These are phyloP conservation scores for Typhlomys cinereus DNA, from an alignment of 2,113 vertebrate species.

Conservation along the genomic window DNA sequence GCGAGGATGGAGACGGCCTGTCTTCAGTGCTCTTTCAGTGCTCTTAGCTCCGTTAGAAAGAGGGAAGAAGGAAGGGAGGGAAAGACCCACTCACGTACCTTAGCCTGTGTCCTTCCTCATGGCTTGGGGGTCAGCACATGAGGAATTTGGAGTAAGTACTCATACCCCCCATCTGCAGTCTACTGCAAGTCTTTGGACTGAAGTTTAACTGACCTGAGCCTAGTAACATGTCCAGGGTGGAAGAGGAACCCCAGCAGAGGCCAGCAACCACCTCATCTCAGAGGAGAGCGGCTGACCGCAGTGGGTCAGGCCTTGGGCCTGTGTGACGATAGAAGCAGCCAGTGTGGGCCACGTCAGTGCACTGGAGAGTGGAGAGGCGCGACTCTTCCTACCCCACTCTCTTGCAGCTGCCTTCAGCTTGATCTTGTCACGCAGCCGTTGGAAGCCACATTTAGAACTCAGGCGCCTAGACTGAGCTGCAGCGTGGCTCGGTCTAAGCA, in stretches of 20 bases:
- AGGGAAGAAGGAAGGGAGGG: not conserved
- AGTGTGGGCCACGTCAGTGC: no score
- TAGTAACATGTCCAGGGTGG: not conserved
- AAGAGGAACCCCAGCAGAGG: no score
- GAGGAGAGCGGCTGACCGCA: no score
- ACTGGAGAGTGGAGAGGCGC: no score
- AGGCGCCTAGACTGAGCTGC: not conserved
- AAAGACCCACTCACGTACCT: accelerated
- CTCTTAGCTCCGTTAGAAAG: accelerated
- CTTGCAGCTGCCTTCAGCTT: not conserved
- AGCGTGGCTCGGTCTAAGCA: not conserved
- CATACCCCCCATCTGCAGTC: not conserved
- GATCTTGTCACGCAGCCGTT: not conserved
- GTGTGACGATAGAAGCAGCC: no score
- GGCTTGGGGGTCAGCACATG: not conserved
- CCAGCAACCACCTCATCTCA: no score
- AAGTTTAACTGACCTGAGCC: not conserved
- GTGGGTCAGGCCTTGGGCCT: no score
- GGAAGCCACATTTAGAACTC: not conserved
- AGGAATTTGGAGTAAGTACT: not conserved
- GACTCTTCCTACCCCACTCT: not conserved
- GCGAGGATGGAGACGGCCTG: accelerated
- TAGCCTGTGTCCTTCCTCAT: not conserved
- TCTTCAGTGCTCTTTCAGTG: not conserved
- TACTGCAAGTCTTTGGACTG: no score